A percentile compares a stretch with the other conserved stretches of the same genome.
Conservation (phyloP, 2,113 vertebrate genomes). For the Carollia perspicillata region DNA sequence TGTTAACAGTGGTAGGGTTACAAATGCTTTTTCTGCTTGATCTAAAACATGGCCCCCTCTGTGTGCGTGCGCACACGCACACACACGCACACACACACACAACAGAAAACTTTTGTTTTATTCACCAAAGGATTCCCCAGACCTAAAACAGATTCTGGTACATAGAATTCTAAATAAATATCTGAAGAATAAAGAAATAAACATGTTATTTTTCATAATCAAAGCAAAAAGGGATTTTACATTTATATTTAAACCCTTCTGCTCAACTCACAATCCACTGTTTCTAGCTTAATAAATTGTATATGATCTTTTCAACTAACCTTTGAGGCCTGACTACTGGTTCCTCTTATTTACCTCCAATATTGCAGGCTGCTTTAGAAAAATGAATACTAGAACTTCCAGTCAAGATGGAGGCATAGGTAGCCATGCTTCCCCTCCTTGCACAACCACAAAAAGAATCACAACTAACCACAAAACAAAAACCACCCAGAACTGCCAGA, state of each 20-base stretch:
- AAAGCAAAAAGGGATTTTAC: not conserved
- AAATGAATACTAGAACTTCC: not conserved
- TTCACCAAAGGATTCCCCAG: not conserved
- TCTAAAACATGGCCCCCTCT: not conserved
- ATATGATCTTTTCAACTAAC: not conserved
- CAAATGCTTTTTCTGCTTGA: not conserved
- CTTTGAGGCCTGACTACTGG: not conserved
- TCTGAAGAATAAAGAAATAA: not conserved
- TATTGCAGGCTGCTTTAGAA: not conserved
- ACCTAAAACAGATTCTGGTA: conserved; percentile 5
- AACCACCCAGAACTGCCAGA: too few species aligned
- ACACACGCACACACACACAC: not conserved
- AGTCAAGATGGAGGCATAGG: too few species aligned
- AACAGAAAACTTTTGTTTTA: not conserved
- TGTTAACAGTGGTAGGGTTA: not conserved
- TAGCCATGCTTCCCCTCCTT: too few species aligned
- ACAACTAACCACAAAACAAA: too few species aligned
- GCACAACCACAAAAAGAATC: too few species aligned
- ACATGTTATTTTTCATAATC: not conserved
- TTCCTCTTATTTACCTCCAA: not conserved
- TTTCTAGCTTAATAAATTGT: not conserved
- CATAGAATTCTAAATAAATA: not conserved
- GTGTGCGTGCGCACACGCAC: too few species aligned
- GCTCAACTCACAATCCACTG: not conserved
- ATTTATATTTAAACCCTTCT: conserved; percentile 1